Conservation (phyloP, 1,140 invertebrate species). For the Monochamus saltuarius region DNA sequence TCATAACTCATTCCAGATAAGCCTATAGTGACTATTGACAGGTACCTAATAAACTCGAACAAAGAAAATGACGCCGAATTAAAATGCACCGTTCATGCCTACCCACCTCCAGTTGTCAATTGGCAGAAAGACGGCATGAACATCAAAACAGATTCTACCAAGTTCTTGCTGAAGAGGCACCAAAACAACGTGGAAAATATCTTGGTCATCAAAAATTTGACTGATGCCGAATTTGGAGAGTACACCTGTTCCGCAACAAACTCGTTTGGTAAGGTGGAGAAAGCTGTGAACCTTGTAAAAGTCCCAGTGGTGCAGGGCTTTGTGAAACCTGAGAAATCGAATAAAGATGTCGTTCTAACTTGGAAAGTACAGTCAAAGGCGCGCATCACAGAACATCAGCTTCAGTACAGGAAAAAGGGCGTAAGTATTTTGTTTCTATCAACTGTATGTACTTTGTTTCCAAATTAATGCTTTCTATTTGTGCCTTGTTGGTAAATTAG, state of each 20-base stretch:
- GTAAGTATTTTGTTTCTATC: slow-evolving; percentile 26
- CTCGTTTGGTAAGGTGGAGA: slow-evolving; percentile 15
- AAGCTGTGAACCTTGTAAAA: slow-evolving; percentile 30
- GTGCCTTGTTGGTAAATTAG: not conserved
- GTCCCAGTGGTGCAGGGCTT: slow-evolving; percentile 32
- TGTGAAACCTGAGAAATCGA: slow-evolving; percentile 25
- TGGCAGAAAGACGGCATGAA: slow-evolving; percentile 37
- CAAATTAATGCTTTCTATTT: not conserved
- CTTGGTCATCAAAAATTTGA: slow-evolving; percentile 31
- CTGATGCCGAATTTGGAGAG: slow-evolving; percentile 29
- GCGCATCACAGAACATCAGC: slow-evolving; percentile 31
- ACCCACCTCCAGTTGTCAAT: slow-evolving; percentile 30
- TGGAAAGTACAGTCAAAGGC: slow-evolving; percentile 44
- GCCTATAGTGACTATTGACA: slow-evolving; percentile 36
- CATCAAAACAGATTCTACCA: slow-evolving; percentile 25
- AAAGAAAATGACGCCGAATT: slow-evolving; percentile 36
- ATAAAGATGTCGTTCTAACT: slow-evolving; percentile 33
- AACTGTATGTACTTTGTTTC: not conserved
- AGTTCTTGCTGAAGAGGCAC: slow-evolving; percentile 22
- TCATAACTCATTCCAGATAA: slow-evolving; percentile 33
- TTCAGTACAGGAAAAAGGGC: slow-evolving; percentile 42
- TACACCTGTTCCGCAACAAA: slow-evolving; percentile 21
- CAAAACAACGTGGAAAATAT: slow-evolving; percentile 25
- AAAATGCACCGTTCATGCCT: slow-evolving; percentile 36
- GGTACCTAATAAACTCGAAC: slow-evolving; percentile 37